Percentiles rank a stretch among this genome's conserved stretches.
Evolutionary conservation across 2,797 vertebrate species (phyloP).

Genomic region (Lacerta viridis): DNA sequence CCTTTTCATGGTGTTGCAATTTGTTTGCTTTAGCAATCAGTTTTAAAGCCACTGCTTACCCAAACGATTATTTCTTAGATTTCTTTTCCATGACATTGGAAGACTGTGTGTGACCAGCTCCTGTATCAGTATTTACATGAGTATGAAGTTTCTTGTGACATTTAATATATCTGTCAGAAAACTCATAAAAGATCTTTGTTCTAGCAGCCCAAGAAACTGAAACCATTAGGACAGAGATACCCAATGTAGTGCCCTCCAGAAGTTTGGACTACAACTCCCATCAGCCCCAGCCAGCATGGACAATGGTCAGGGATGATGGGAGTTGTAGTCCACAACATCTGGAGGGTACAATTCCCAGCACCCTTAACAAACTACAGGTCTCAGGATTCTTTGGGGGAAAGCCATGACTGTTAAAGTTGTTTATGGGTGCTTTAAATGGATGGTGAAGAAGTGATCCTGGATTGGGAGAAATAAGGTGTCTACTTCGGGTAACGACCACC

Average conservation of each 20-base stretch:
- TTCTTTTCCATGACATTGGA: background rate
- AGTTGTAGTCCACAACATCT: too few relatives aligned
- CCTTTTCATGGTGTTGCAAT: background rate
- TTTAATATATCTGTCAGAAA: background rate
- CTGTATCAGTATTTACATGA: background rate
- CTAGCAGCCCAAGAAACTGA: conserved; percentile 14
- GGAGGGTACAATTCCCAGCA: background rate
- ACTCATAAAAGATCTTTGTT: background rate
- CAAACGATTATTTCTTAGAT: background rate
- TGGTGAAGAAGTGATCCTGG: too few relatives aligned
- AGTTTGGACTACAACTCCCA: too few relatives aligned
- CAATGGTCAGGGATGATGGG: too few relatives aligned
- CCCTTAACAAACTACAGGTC: too few relatives aligned
- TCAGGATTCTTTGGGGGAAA: too few relatives aligned
- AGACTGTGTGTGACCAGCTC: background rate
- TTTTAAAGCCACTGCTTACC: background rate
- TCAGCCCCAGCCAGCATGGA: too few relatives aligned
- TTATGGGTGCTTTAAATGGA: too few relatives aligned
- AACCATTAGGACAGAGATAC: conserved; percentile 3
- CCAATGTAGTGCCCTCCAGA: too few relatives aligned
- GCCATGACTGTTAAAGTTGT: too few relatives aligned
- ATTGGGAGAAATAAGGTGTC: too few relatives aligned
- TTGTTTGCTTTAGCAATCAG: conserved; percentile 15
- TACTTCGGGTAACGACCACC: too few relatives aligned
- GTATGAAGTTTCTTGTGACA: background rate